Conservation (phyloP, 2,888 invertebrate genomes). For the Odontocolon sp. region DNA sequence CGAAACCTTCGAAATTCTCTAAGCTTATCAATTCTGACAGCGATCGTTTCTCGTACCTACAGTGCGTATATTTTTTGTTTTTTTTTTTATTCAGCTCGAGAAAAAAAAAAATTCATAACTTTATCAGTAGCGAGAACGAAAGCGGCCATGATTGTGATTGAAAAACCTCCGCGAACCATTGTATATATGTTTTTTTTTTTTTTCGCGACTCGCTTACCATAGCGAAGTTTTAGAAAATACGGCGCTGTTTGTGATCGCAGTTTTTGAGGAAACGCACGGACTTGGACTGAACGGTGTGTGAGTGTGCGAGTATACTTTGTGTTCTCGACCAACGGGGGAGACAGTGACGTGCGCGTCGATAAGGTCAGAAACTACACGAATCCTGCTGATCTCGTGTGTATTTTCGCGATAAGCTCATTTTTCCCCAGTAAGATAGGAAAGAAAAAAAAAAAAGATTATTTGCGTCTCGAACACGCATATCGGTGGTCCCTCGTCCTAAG, state of each 20-base stretch:
- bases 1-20: conserved; percentile 21
- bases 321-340: conserved; percentile 31
- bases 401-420: conserved; percentile 42
- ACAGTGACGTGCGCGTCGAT: conserved; percentile 56
- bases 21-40: not conserved
- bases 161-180: conserved; percentile 16
- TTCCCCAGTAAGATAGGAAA: not conserved
- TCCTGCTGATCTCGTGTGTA: not conserved
- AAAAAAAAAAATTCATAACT: conserved; percentile 4
- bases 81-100: not conserved
- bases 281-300: conserved; percentile 9
- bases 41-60: conserved; percentile 10
- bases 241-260: conserved; percentile 3
- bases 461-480: conserved; percentile 12
- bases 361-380: conserved; percentile 57
- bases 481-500: not conserved
- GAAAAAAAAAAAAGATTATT: no score
- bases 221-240: conserved; percentile 33
- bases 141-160: conserved; percentile 8
- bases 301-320: not conserved
- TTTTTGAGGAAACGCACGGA: conserved; percentile 27
- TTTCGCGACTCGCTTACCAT: conserved; percentile 52
- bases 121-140: conserved; percentile 6
- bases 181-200: not conserved
- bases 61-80: conserved; percentile 1